Evolutionary conservation across 2,113 vertebrate genomes (phyloP).

Genomic region (Ornithorhynchus anatinus): DNA sequence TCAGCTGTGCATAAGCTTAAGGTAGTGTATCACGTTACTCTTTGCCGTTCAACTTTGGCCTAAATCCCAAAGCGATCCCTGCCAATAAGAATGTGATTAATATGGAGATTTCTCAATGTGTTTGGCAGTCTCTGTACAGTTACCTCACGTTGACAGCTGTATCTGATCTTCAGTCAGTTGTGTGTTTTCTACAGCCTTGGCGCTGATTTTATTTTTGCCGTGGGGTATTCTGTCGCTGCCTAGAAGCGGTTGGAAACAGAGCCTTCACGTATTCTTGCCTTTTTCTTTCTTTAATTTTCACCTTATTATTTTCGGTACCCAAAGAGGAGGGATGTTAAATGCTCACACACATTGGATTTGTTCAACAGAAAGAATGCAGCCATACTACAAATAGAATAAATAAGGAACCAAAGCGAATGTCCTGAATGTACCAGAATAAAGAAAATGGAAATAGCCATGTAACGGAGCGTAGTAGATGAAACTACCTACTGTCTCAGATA

Average conservation of each 20-base stretch:
- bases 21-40: constrained; percentile 32
- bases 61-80: constrained; percentile 37
- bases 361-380: constrained; percentile 8
- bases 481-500: background rate
- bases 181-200: constrained; percentile 46
- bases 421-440: constrained; percentile 18
- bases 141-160: constrained; percentile 60
- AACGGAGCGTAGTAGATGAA: background rate
- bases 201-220: constrained; percentile 41
- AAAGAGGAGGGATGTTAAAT: constrained; percentile 29
- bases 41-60: constrained; percentile 28
- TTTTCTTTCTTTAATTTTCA: constrained; percentile 48
- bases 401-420: constrained; percentile 14
- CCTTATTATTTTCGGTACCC: constrained; percentile 51
- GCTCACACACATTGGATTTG: constrained; percentile 6
- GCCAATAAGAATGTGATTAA: constrained; percentile 46
- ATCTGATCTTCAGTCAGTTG: constrained; percentile 59
- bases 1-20: constrained; percentile 42
- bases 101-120: constrained; percentile 42
- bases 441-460: constrained; percentile 16
- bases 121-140: constrained; percentile 43
- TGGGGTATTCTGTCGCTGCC: constrained; percentile 29
- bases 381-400: constrained; percentile 23
- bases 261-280: constrained; percentile 16
- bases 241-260: constrained; percentile 47